Percentiles rank a stretch among this genome's conserved stretches.
Evolutionary conservation across 2,797 vertebrate species (phyloP).

Genomic region (Chaenodraco wilsoni): DNA sequence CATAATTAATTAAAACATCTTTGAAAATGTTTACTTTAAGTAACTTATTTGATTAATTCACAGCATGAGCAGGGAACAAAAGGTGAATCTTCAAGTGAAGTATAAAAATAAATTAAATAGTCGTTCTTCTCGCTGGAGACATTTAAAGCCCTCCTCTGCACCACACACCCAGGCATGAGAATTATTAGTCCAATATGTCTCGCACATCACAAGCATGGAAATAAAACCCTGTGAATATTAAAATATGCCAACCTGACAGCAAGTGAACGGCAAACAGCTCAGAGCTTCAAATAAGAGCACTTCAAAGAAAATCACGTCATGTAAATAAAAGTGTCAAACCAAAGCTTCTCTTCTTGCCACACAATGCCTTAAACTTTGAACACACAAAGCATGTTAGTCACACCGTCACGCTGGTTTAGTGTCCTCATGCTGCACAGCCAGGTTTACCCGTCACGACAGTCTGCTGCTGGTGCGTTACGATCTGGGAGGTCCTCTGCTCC

Average conservation of each 20-base stretch:
- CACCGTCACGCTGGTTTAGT: slow-evolving; percentile 73
- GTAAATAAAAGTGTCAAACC: slow-evolving; percentile 19
- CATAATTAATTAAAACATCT: not conserved
- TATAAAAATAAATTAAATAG: not conserved
- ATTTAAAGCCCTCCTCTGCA: slow-evolving; percentile 17
- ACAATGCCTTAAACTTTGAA: slow-evolving; percentile 39
- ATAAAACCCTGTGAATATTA: slow-evolving; percentile 49
- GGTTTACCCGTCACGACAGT: slow-evolving; percentile 89
- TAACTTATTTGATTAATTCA: slow-evolving; percentile 3
- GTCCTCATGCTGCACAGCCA: slow-evolving; percentile 77
- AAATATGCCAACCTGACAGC: slow-evolving; percentile 35
- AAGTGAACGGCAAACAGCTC: not conserved
- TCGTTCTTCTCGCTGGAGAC: slow-evolving; percentile 4
- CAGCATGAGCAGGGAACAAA: not conserved
- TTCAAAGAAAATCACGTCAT: slow-evolving; percentile 19
- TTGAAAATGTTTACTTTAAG: slow-evolving; percentile 2
- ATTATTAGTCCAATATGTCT: slow-evolving; percentile 54
- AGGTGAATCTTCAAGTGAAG: slow-evolving; percentile 8
- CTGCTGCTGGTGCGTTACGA: slow-evolving; percentile 85
- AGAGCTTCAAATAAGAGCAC: slow-evolving; percentile 23
- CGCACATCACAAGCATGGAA: slow-evolving; percentile 46
- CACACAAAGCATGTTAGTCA: slow-evolving; percentile 60
- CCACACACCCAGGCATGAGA: slow-evolving; percentile 29
- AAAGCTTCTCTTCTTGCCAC: slow-evolving; percentile 31
- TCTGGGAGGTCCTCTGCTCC: slow-evolving; percentile 84